phyloP scores from a whole-genome alignment of 2,888 invertebrate species.

The Tyria jacobaeae region DNA sequence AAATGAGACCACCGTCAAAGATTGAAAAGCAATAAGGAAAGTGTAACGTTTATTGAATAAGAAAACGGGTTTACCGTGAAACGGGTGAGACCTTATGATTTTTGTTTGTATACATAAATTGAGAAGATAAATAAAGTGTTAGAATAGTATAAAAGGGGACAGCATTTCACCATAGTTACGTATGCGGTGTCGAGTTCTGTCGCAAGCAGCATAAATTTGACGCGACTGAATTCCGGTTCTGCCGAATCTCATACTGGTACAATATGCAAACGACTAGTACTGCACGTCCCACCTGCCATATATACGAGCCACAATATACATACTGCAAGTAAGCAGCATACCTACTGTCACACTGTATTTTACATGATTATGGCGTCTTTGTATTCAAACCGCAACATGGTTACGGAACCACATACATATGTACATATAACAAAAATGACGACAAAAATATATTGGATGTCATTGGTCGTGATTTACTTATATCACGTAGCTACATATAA shows the following conservation, averaged over 20 bases:
- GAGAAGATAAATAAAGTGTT: conserved; percentile 13
- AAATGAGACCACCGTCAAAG: conserved; percentile 64
- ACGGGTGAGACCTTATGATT: conserved; percentile 25
- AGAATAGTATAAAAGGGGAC: conserved; percentile 47
- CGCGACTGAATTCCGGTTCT: conserved; percentile 66
- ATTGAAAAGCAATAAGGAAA: conserved; percentile 49
- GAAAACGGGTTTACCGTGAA: conserved; percentile 28
- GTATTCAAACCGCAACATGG: conserved; percentile 5
- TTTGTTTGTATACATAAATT: conserved; percentile 25
- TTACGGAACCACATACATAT: neutral
- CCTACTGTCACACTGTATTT: conserved; percentile 23
- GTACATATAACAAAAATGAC: neutral
- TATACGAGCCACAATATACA: conserved; percentile 11
- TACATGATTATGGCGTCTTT: conserved; percentile 14
- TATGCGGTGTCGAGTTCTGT: conserved; percentile 57
- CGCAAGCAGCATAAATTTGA: conserved; percentile 64
- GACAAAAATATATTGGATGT: neutral
- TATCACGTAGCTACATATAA: neutral
- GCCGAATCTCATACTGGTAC: conserved; percentile 50
- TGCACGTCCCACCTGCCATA: conserved; percentile 55
- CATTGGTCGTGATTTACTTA: neutral
- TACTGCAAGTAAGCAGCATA: neutral
- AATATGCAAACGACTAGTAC: conserved; percentile 60
- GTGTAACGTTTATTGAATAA: conserved; percentile 35
- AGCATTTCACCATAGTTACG: conserved; percentile 61